Percentiles rank a stretch among this genome's conserved stretches.
phyloP scores from a whole-genome alignment of 2,888 invertebrate genomes.

The Penaeus monodon region DNA sequence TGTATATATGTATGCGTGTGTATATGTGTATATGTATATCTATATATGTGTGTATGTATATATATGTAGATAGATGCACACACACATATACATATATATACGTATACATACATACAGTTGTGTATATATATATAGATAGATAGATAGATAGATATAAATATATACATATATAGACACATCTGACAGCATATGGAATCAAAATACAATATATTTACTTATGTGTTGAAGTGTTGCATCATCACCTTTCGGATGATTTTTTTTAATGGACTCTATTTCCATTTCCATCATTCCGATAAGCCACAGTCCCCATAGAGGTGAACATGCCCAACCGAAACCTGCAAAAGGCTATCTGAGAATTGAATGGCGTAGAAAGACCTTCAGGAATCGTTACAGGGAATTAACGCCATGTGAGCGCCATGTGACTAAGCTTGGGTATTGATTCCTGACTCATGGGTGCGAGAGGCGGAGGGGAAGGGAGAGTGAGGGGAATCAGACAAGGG shows the following conservation, averaged over 20 bases:
- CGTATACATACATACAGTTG: not conserved
- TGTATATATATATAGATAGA: no score
- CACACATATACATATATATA: not conserved
- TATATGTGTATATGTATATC: conserved; percentile 18
- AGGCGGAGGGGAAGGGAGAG: not conserved
- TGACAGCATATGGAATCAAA: no score
- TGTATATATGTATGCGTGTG: not conserved
- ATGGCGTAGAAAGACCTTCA: no score
- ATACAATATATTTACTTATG: no score
- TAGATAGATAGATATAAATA: no score
- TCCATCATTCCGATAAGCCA: not conserved
- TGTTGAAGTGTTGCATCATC: no score
- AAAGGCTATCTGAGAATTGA: no score
- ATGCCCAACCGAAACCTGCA: not conserved
- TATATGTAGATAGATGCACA: no score
- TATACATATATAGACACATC: no score
- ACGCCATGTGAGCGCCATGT: no score
- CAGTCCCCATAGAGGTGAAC: not conserved
- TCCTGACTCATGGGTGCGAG: not conserved
- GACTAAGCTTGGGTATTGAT: no score
- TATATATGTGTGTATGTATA: not conserved
- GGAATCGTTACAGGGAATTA: no score
- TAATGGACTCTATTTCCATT: not conserved
- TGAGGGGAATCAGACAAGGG: not conserved
- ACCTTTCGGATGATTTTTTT: not conserved